Evolutionary conservation across 2,113 vertebrate genomes (phyloP).

Genomic region (Amblyopsis rosae): DNA sequence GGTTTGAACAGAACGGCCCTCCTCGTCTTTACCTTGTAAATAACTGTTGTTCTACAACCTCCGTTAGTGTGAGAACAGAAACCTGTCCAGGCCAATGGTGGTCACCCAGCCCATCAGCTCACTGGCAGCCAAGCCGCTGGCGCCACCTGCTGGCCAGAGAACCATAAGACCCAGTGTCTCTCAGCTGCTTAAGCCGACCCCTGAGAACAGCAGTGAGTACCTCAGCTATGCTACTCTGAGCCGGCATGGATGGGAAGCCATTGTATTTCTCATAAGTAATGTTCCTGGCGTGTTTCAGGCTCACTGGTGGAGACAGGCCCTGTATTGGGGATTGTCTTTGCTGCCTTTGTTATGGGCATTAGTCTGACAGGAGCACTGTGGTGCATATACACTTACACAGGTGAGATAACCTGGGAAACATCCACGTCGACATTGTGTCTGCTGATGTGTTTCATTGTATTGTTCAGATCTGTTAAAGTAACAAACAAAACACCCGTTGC

Average conservation of each 20-base stretch:
- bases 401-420: slow-evolving; percentile 45
- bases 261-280: background rate
- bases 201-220: slow-evolving; percentile 44
- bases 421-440: no score
- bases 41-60: background rate
- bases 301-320: slow-evolving; percentile 51
- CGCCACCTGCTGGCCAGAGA: slow-evolving; percentile 49
- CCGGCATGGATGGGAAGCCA: background rate
- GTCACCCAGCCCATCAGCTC: slow-evolving; percentile 66
- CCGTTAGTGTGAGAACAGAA: slow-evolving; percentile 75
- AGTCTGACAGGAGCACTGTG: slow-evolving; percentile 76
- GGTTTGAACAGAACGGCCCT: background rate
- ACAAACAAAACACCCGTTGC: no score
- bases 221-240: background rate
- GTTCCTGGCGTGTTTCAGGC: slow-evolving; percentile 41
- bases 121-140: slow-evolving; percentile 35
- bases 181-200: slow-evolving; percentile 17
- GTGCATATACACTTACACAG: slow-evolving; percentile 77
- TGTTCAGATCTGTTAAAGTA: no score
- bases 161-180: slow-evolving; percentile 42
- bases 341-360: slow-evolving; percentile 77
- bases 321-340: slow-evolving; percentile 69
- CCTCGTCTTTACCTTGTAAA: background rate
- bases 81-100: slow-evolving; percentile 77
- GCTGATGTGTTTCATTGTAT: no score